A percentile compares a stretch with the other conserved stretches of the same genome.
phyloP scores from a whole-genome alignment of 2,797 vertebrate species.

The Trachops cirrhosus region DNA sequence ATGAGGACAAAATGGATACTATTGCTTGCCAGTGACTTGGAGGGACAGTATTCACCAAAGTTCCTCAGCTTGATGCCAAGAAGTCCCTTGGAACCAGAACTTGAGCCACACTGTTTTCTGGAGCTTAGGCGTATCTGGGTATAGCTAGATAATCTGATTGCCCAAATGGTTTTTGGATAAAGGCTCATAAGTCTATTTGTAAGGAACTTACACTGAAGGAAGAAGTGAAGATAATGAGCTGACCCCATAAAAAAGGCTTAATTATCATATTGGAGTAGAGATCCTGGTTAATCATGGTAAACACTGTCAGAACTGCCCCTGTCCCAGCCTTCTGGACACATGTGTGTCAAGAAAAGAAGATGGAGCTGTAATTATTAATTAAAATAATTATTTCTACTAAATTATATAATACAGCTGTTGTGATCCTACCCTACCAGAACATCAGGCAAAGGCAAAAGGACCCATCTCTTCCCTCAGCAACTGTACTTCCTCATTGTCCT shows the following conservation, averaged over 20 bases:
- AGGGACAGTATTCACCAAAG: neutral
- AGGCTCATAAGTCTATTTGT: neutral
- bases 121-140: neutral
- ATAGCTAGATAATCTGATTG: neutral
- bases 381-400: constrained; percentile 30
- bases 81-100: neutral
- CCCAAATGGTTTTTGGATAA: neutral
- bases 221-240: neutral
- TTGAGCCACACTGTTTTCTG: neutral
- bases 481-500: neutral
- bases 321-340: neutral
- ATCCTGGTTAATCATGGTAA: neutral
- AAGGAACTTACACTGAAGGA: neutral
- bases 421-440: neutral
- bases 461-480: neutral
- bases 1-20: neutral
- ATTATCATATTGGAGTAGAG: neutral
- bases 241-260: neutral
- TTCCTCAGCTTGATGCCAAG: neutral
- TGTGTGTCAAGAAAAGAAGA: neutral
- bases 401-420: neutral
- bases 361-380: neutral
- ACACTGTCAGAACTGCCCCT: neutral
- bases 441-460: neutral
- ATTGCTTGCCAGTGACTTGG: neutral